Evolutionary conservation across 2,113 vertebrate genomes (phyloP), one percentile per base, ranked within the genome.

Genomic region (Heterotis niloticus): DNA sequence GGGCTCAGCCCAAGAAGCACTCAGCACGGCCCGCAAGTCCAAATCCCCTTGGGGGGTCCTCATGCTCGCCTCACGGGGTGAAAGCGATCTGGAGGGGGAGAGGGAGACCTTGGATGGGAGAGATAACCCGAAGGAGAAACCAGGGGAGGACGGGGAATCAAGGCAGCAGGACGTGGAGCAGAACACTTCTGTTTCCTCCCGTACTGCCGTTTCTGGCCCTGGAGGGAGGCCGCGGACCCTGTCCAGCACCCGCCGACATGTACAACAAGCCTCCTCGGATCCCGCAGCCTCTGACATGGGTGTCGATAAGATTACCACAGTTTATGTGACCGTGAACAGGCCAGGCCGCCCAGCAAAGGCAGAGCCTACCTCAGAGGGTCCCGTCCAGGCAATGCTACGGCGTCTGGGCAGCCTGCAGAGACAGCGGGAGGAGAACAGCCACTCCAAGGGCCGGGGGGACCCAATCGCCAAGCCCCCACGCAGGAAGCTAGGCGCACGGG

Each of bases 271-370:
- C 60, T 88, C 85, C 0, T 84, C 90, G 0, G 91, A 93, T 26
- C 79, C 83, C 0, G 88, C 86, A 5, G 81, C 78, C 0, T 85
- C 84, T 68, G 87, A 83, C 13, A 24, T 0, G 0, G 90, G 75
- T 26, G 78, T 81, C 0, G 84, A 87, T 70, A 88, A 84, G 0
- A 81, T 96, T 78, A 94, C 94, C 80, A 98, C 93, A 0, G 94
- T 98, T 83, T 98, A 98, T 17, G 89, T 97, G 87, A 94, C 92
- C 0, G 94, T 95, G 78, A 95, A 95, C 75, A 93, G 91, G 0
- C 88, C 91, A 0, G 89, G 89, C 28, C 82, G 77, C 9, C 86
- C 69, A 12, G 83, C 86, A 12, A 92, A 91, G 62, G 82, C 85
- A 24, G 88, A 88, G 80, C 10, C 79, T 0, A 83, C 80, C 86